These are phyloP conservation scores for Yponomeuta malinellus DNA, from an alignment of 2,888 invertebrate genomes.

Conservation along the genomic window DNA sequence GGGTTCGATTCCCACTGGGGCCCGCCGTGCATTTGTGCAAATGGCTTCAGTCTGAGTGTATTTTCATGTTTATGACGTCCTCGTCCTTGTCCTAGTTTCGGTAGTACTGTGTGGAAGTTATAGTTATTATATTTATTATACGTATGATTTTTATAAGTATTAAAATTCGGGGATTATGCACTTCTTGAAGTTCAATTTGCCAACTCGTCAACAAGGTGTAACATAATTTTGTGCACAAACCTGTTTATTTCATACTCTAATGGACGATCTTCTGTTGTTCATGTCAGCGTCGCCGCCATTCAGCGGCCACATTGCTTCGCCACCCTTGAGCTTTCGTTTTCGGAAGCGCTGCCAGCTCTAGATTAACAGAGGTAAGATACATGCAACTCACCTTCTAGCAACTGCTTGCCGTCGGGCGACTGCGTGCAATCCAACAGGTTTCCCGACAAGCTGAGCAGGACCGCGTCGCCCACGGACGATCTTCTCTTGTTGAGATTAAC, in stretches of 20 bases:
- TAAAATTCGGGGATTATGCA: no score
- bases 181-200: no score
- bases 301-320: neutral
- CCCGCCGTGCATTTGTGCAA: no score
- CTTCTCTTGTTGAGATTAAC: conserved; percentile 84
- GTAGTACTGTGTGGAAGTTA: no score
- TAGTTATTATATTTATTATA: no score
- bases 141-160: no score
- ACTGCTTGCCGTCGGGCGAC: conserved; percentile 83
- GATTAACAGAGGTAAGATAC: neutral
- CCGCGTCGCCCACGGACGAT: conserved; percentile 91
- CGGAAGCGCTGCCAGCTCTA: neutral
- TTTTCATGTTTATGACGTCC: no score
- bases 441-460: conserved; percentile 88
- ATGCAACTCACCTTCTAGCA: conserved; percentile 57
- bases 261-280: neutral
- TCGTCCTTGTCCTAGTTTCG: no score
- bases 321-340: neutral
- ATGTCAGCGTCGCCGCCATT: neutral
- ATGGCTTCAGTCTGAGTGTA: no score
- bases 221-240: neutral
- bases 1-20: no score
- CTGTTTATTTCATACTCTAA: neutral
- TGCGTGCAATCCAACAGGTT: conserved; percentile 93
- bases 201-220: no score